Conservation (phyloP, 2,797 vertebrate species). For the Gallirallus australis region DNA sequence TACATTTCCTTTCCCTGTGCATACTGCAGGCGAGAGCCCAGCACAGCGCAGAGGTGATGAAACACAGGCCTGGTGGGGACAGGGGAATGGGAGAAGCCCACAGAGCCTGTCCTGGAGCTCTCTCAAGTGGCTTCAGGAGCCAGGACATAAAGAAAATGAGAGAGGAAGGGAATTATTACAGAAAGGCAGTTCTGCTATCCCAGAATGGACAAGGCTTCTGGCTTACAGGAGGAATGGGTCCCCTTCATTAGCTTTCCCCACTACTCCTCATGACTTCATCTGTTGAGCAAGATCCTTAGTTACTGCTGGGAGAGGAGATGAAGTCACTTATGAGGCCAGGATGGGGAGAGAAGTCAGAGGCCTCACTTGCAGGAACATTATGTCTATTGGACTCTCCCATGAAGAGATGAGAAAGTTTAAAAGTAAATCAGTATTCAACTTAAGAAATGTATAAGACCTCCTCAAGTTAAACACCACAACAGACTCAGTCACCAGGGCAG, state of each 20-base stretch:
- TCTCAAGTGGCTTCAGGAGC: too few relatives aligned
- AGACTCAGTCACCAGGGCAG: background rate
- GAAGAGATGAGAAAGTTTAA: background rate
- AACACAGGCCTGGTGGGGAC: fast-evolving
- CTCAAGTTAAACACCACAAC: background rate
- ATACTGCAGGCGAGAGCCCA: background rate
- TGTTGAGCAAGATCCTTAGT: background rate
- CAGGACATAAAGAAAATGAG: too few relatives aligned
- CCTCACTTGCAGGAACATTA: background rate
- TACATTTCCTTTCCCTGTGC: fast-evolving
- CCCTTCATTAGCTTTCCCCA: background rate
- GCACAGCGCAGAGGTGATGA: fast-evolving
- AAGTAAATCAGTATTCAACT: background rate
- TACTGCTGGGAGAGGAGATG: background rate
- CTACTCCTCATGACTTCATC: background rate
- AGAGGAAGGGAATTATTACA: too few relatives aligned
- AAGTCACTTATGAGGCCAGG: background rate
- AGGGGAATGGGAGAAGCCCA: too few relatives aligned
- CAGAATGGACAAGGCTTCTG: too few relatives aligned
- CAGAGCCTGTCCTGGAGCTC: too few relatives aligned
- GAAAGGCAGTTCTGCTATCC: too few relatives aligned
- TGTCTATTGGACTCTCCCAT: too few relatives aligned
- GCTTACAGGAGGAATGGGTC: too few relatives aligned
- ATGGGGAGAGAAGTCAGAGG: background rate
- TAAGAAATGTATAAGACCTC: background rate